Percentiles rank a stretch among this genome's conserved stretches.
Conservation (phyloP, 2,113 vertebrate species). For the Chaenocephalus aceratus region DNA sequence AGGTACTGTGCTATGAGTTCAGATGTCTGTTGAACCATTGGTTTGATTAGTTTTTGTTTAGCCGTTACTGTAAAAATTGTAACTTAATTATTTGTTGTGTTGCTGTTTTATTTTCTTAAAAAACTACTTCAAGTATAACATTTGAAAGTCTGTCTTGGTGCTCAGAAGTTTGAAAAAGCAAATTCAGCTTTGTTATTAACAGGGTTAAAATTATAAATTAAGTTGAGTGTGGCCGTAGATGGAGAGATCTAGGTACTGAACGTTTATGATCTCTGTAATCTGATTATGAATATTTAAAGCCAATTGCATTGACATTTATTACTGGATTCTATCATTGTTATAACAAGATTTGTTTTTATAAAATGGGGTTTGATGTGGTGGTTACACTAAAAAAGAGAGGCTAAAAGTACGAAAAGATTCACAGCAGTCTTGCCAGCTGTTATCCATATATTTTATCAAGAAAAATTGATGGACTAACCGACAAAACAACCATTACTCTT, state of each 20-base stretch:
- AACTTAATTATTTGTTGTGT: no score
- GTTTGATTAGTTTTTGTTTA: conserved; percentile 1
- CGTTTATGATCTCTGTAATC: neutral
- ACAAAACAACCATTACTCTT: neutral
- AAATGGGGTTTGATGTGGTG: neutral
- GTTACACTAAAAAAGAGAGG: neutral
- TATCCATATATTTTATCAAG: neutral
- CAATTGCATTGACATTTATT: neutral
- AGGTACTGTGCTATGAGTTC: conserved; percentile 36
- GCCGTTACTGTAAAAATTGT: no score
- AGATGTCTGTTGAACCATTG: conserved; percentile 3
- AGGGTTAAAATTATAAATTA: neutral
- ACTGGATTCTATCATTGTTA: neutral
- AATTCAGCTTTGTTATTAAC: neutral
- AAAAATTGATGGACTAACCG: neutral
- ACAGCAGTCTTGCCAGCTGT: neutral
- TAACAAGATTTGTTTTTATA: neutral
- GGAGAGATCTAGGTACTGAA: neutral
- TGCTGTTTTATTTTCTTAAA: neutral
- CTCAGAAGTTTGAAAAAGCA: neutral
- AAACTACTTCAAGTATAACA: neutral
- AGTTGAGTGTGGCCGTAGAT: neutral
- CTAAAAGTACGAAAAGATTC: neutral
- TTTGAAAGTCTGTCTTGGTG: neutral
- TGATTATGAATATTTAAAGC: neutral